Percentiles rank a stretch among this genome's conserved stretches.
phyloP scores from a whole-genome alignment of 2,888 invertebrate species.

The Amaurobius ferox region DNA sequence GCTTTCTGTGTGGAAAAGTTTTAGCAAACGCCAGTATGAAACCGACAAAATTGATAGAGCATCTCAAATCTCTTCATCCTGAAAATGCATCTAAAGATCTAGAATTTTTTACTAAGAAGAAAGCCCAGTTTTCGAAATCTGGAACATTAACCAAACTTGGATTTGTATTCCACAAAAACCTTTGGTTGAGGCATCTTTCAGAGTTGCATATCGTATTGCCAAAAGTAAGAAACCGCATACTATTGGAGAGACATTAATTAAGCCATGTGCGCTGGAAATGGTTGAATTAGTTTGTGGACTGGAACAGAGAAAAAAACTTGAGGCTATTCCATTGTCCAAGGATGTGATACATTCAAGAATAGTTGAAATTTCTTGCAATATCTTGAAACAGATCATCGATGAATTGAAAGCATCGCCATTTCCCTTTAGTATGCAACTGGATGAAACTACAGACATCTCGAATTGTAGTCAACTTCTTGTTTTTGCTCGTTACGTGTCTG shows the following conservation, averaged over 20 bases:
- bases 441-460: slow-evolving; percentile 78
- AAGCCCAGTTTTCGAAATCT: no score
- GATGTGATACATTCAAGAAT: slow-evolving; percentile 58
- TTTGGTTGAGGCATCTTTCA: slow-evolving; percentile 32
- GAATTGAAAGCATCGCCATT: slow-evolving; percentile 52
- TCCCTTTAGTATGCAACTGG: slow-evolving; percentile 59
- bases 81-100: neutral
- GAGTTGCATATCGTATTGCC: slow-evolving; percentile 47
- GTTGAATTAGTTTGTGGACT: slow-evolving; percentile 51
- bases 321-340: slow-evolving; percentile 59
- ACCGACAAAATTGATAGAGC: slow-evolving; percentile 34
- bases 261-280: slow-evolving; percentile 53
- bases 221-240: slow-evolving; percentile 55
- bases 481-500: slow-evolving; percentile 31
- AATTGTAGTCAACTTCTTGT: slow-evolving; percentile 47
- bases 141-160: no score
- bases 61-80: slow-evolving; percentile 10
- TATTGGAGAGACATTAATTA: slow-evolving; percentile 60
- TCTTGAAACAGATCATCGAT: slow-evolving; percentile 55
- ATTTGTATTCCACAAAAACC: slow-evolving; percentile 25
- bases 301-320: slow-evolving; percentile 63
- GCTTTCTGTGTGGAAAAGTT: slow-evolving; percentile 36
- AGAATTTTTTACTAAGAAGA: no score
- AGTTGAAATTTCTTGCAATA: slow-evolving; percentile 55
- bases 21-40: slow-evolving; percentile 45